Evolutionary conservation across 2,888 invertebrate species (phyloP), one percentile per base, ranked within the genome.

Genomic region (Loripinus fragilis): DNA sequence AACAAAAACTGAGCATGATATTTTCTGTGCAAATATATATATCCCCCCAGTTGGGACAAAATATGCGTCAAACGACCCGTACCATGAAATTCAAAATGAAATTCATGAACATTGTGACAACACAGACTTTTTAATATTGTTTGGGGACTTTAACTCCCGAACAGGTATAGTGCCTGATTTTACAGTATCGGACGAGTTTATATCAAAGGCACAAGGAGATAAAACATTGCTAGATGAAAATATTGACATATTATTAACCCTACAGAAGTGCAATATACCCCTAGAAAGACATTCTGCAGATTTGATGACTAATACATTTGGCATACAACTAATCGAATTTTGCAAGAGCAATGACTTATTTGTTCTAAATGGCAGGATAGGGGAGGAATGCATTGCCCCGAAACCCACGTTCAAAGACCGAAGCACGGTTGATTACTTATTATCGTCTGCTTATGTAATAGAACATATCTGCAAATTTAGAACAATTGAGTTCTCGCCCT

Each of bases 101-200:
- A 28, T 55, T 25, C 5, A 55, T 25, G 28, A n/a, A 55, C 23
- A 55, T 23, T 2, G 15, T 25, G 23, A 55, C n/a, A 67, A 23
- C 12, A 38, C 5, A 8, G 69, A 42, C 17, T 8, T 69, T 20
- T 33, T 69, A 17, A n/a, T n/a, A 12, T 33, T 69, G 33, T n/a
- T 69, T 25, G 69, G 69, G 25, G 69, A 69, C 41, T 42, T 48
- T 20, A 69, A 69, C 30, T 45, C 69, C 30, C 45, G 69, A 48
- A 28, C 50, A 15, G 42, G 69, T 25, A 48, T 30, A n/a, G 28
- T 20, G 7, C 48, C 10, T 69, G 69, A 69, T n/a, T 48, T 20
- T 50, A 42, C 48, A n/a, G 10, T 69, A 45, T 8, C 48, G 5
- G 69, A 69, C 30, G 50, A 69, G n/a, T 48, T 48, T 33, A 1